A percentile compares a stretch with the other conserved stretches of the same genome.
phyloP scores from a whole-genome alignment of 2,888 invertebrate species.

The Lepidonotus clava region DNA sequence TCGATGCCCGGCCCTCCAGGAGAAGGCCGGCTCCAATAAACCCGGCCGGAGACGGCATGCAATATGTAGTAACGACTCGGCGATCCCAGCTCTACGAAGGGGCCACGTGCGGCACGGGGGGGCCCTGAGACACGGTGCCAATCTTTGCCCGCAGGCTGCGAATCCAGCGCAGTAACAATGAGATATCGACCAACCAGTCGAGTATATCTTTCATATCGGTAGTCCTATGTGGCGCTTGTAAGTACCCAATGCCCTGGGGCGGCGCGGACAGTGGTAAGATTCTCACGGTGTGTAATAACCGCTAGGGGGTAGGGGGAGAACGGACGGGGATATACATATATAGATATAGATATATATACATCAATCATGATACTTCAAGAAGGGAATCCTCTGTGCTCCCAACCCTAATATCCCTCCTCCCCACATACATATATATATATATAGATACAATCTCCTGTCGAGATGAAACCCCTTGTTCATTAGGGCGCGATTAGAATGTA shows the following conservation, averaged over 20 bases:
- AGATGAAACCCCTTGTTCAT: no score
- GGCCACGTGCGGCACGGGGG: no score
- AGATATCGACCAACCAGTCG: constrained; percentile 30
- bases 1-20: background rate
- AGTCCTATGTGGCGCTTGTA: background rate
- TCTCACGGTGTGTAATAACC: constrained; percentile 1
- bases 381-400: background rate
- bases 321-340: no score
- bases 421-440: background rate
- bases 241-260: background rate
- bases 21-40: background rate
- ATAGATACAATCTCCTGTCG: background rate
- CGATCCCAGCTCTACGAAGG: no score
- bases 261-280: background rate
- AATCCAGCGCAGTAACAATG: background rate
- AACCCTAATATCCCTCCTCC: background rate
- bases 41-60: no score
- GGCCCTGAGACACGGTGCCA: background rate
- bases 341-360: background rate
- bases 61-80: no score
- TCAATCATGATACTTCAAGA: background rate
- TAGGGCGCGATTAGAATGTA: background rate
- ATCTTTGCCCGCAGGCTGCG: background rate
- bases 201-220: constrained; percentile 3
- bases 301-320: background rate